phyloP scores from a whole-genome alignment of 2,113 vertebrate genomes.

The Uropsilus gracilis region DNA sequence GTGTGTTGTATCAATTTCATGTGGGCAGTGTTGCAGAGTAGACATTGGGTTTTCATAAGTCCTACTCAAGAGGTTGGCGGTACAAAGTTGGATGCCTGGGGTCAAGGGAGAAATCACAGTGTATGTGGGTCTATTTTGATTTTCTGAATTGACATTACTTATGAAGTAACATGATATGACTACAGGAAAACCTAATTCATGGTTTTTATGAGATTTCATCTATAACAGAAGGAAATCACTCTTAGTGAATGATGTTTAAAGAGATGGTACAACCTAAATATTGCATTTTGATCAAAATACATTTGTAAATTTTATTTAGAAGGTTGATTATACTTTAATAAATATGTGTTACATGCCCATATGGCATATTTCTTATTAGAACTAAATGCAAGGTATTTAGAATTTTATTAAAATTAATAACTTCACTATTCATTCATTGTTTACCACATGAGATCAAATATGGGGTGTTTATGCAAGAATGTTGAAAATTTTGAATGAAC shows the following conservation, averaged over 20 bases:
- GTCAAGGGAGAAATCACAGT: slow-evolving; percentile 6
- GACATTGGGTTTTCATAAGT: too few species aligned
- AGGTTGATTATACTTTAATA: not conserved
- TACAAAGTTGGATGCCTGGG: too few species aligned
- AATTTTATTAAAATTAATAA: not conserved
- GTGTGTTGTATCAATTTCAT: not conserved
- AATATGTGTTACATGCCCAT: not conserved
- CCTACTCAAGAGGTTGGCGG: not conserved
- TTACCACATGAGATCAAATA: not conserved
- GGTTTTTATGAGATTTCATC: not conserved
- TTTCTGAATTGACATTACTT: not conserved
- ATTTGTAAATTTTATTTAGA: not conserved
- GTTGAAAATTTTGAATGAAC: not conserved
- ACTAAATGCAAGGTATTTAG: not conserved
- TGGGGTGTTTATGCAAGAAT: not conserved
- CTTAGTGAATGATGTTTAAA: not conserved
- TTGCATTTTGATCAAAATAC: not conserved
- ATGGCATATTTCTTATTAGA: not conserved
- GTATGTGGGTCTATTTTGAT: not conserved
- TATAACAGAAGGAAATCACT: not conserved
- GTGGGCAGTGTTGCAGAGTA: not conserved
- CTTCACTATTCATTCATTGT: not conserved
- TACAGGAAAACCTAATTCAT: not conserved
- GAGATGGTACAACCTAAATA: not conserved
- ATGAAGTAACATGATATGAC: not conserved